phyloP scores from a whole-genome alignment of 2,888 invertebrate species.

The Strigamia crassipes region DNA sequence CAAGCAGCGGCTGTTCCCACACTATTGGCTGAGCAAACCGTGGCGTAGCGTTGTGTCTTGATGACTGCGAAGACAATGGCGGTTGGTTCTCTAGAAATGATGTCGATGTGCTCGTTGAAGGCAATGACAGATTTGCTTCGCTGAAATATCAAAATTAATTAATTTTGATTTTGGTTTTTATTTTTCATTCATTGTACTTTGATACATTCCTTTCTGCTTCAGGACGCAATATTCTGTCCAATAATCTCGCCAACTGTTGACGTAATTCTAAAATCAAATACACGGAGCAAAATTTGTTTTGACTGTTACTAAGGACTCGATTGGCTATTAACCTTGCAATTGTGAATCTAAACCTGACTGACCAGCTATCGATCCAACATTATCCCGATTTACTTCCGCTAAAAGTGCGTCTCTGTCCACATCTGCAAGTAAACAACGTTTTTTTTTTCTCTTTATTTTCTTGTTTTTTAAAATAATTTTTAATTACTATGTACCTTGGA shows the following conservation, averaged over 20 bases:
- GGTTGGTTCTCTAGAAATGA: not conserved
- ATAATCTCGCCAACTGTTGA: constrained; percentile 43
- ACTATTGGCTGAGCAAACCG: constrained; percentile 6
- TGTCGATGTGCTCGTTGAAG: not conserved
- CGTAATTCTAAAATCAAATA: constrained; percentile 41
- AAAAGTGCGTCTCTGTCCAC: constrained; percentile 42
- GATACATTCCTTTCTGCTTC: constrained; percentile 28
- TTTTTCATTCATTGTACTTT: not conserved
- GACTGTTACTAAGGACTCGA: not conserved
- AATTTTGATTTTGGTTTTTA: not conserved
- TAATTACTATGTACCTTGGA: constrained; percentile 43
- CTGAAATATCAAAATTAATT: not conserved
- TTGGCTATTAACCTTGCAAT: constrained; percentile 39
- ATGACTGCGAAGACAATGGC: not conserved
- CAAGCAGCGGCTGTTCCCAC: not conserved
- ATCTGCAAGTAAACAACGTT: not conserved
- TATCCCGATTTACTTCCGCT: constrained; percentile 36
- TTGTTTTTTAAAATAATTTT: not conserved
- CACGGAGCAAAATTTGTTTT: not conserved
- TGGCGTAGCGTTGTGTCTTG: not conserved
- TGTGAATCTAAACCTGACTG: constrained; percentile 45
- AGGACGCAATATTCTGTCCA: constrained; percentile 41
- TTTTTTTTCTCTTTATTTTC: not conserved
- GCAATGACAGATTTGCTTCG: constrained; percentile 1
- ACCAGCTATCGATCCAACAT: not conserved